Base-by-base conservation (phyloP, 2,113 vertebrate species). In the Lampris megalopsis region DNA sequence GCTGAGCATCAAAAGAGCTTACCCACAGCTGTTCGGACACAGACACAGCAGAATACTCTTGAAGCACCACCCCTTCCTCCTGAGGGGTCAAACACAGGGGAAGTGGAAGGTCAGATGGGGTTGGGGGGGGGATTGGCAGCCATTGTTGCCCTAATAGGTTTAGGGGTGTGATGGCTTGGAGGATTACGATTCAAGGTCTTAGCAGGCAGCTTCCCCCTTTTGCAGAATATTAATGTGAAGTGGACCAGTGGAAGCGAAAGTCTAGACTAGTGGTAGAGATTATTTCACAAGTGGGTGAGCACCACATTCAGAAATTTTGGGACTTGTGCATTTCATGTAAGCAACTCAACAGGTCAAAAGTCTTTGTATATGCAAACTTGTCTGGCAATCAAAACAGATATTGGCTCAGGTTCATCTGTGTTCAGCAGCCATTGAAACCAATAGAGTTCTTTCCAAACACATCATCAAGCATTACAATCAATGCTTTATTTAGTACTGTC, bases 1-100 rank as follows among this genome's bases (percentile, higher is more conserved):
- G 79, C 37, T 60, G 5, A 6, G 48, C 24, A 40, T 35, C 66
- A 74, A 54, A 43, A 43, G 84, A 73, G 88, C 95, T 98, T 98
- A 98, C 93, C 95, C 95, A 97, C 89, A 97, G 94, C 94, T 95
- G 95, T 87, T 97, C 95, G 94, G 94, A 94, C 75, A 83, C 78
- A 80, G 89, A 85, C 76, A 89, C 84, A 49, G 94, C 57, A 69
- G 91, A 86, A 90, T 89, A 92, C 92, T 94, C 95, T 80, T 93
- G 93, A 84, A 83, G 84, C 91, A 92, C 85, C 94, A 93, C 91
- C 92, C 89, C 93, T 92, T 95, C 94, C 87, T 96, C 96, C 96
- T 97, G 92, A 74, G 92, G 92, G 93, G 93, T 93, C 89, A 95
- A 95, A 95, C 85, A 93, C 78, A 93, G 79, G 68, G 84, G 86